These are phyloP conservation scores for Hartigia nigra DNA, from an alignment of 2,888 invertebrate genomes.

Conservation along the genomic window DNA sequence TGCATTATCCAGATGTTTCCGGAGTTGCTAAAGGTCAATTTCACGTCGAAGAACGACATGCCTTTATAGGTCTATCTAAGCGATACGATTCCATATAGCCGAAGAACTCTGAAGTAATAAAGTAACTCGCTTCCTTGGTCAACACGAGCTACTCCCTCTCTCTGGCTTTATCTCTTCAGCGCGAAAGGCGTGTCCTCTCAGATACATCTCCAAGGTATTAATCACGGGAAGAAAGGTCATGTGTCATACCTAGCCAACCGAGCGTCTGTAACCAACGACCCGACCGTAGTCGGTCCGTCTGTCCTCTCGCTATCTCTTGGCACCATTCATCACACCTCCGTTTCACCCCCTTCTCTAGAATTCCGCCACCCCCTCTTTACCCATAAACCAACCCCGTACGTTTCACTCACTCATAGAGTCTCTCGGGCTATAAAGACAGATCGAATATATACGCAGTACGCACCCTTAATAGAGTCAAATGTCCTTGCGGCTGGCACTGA, in stretches of 20 bases:
- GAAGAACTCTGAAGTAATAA: neutral
- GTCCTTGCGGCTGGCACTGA: slow-evolving; percentile 15
- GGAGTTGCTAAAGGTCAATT: neutral
- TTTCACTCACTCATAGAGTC: neutral
- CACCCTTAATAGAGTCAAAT: slow-evolving; percentile 24
- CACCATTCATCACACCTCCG: slow-evolving; percentile 23
- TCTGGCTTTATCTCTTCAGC: slow-evolving; percentile 6
- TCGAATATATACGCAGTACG: slow-evolving; percentile 2
- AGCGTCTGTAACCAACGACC: slow-evolving; percentile 25
- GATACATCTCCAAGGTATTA: slow-evolving; percentile 24
- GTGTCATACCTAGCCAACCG: slow-evolving; percentile 23
- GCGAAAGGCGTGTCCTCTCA: slow-evolving; percentile 10
- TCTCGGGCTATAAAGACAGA: neutral
- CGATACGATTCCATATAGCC: neutral
- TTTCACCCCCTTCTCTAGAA: neutral
- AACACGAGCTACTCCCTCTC: neutral
- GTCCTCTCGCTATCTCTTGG: slow-evolving; percentile 23
- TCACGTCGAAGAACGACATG: neutral
- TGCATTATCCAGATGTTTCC: neutral
- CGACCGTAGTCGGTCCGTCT: slow-evolving; percentile 15
- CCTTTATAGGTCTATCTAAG: neutral
- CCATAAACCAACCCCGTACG: neutral
- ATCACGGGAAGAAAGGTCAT: slow-evolving; percentile 26
- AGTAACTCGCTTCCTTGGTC: neutral
- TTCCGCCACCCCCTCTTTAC: neutral